Evolutionary conservation across 1,140 invertebrate genomes (phyloP).

Genomic region (Magallana ariakensis): DNA sequence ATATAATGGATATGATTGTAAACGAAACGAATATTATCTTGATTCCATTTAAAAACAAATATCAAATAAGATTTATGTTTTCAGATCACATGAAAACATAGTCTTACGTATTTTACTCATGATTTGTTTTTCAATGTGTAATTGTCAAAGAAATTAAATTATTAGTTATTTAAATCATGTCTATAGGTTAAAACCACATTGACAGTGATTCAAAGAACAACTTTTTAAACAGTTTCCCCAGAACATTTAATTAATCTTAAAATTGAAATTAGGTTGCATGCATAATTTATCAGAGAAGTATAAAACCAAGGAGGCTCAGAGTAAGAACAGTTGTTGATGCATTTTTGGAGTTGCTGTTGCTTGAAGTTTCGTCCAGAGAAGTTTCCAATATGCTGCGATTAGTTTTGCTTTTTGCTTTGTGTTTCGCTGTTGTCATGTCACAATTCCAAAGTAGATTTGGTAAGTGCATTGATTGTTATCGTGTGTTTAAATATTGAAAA

Average conservation of each 20-base stretch:
- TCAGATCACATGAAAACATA: no score
- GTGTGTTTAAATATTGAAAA: neutral
- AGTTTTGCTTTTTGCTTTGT: neutral
- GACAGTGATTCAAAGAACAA: neutral
- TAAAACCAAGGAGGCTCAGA: neutral
- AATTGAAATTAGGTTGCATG: neutral
- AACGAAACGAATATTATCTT: no score
- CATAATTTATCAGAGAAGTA: neutral
- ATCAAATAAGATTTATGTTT: no score
- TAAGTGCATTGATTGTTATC: neutral
- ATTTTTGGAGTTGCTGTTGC: neutral
- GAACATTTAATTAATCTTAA: neutral
- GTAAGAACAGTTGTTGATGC: neutral
- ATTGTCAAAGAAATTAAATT: no score
- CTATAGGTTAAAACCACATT: no score
- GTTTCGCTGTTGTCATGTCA: neutral
- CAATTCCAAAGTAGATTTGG: neutral
- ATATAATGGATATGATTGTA: no score
- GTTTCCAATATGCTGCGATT: neutral
- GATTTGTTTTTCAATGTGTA: no score
- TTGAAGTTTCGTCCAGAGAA: neutral
- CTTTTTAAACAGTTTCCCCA: neutral
- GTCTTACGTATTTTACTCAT: no score
- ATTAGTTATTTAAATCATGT: no score
- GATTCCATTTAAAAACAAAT: no score